phyloP scores from a whole-genome alignment of 2,113 vertebrate genomes.

The Hyperopisus bebe region DNA sequence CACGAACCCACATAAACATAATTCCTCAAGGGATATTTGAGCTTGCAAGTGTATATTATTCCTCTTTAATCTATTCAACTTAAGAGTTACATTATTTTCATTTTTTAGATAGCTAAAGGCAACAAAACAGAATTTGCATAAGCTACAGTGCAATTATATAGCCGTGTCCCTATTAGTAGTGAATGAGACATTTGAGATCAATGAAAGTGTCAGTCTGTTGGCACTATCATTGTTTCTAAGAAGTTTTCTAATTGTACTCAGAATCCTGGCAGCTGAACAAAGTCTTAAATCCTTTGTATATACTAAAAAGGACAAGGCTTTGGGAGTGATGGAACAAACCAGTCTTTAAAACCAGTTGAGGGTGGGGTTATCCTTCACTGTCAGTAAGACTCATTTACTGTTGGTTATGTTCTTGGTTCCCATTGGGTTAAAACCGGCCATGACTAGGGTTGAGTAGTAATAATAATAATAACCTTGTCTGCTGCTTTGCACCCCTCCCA shows the following conservation, averaged over 20 bases:
- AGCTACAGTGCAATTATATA: slow-evolving; percentile 43
- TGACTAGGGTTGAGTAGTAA: not conserved
- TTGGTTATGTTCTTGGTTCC: not conserved
- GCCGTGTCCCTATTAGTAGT: slow-evolving; percentile 46
- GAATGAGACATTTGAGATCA: slow-evolving; percentile 32
- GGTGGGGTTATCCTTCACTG: not conserved
- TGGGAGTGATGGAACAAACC: not conserved
- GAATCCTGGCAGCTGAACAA: not conserved
- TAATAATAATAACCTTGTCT: not conserved
- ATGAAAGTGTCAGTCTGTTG: slow-evolving; percentile 27
- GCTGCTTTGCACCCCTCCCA: not conserved
- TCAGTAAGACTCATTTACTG: not conserved
- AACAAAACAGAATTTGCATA: slow-evolving; percentile 48
- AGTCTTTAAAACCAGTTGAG: not conserved
- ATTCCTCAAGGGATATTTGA: slow-evolving; percentile 42
- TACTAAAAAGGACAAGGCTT: not conserved
- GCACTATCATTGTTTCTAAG: not conserved
- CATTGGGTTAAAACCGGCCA: not conserved
- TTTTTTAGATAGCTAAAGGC: slow-evolving; percentile 51
- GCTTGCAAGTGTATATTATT: slow-evolving; percentile 47
- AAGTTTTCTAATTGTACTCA: not conserved
- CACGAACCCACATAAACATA: slow-evolving; percentile 28
- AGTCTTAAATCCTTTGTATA: not conserved
- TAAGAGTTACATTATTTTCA: slow-evolving; percentile 53
- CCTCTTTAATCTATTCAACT: slow-evolving; percentile 53